Evolutionary conservation across 2,888 invertebrate species (phyloP), one percentile per base, ranked within the genome.

Genomic region (Tetanocera ferruginea): DNA sequence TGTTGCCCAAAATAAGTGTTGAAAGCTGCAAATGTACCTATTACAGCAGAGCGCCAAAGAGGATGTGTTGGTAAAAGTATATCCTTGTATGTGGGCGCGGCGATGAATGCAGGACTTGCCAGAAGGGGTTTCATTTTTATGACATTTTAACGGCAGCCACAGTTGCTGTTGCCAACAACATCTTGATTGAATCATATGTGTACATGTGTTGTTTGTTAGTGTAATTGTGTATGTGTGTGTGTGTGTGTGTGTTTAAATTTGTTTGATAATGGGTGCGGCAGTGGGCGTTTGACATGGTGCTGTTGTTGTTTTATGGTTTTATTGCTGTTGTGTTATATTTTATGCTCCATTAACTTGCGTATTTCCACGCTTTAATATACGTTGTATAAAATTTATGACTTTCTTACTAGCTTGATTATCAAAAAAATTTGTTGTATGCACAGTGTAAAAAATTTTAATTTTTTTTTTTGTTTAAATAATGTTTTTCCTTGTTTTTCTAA

Each of bases 311-410:
- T 43, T 43, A 43, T 43, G 43, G 11, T 11, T 43, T 43, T 28
- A 25, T 8, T 60, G 23, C 14, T 79, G 64, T 75, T 79, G 78
- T 79, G 76, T 79, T 77, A 77, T 79, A 79, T 79, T 79, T 79
- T 77, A 79, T 79, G 77, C 69, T 77, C 79, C 77, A 79, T 78
- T 79, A 79, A 79, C 77, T 77, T 76, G 77, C 37, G 17, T 9
- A 34, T 37, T 28, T 31, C 31, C 43, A 14, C 43, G 43, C 43
- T 43, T 43, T 43, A 1, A 43, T 43, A 43, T 11, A 11, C 43
- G 11, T 43, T 43, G 14, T 43, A 43, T 43, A 43, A 43, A 43
- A 43, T 43, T 43, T 43, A 43, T 43, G 11, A 14, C 43, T 43
- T 43, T 43, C 11, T 11, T 43, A 43, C 43, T 6, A 14, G 43